Evolutionary conservation across 2,113 vertebrate genomes (phyloP).

Genomic region (Brachypodius melanocephalos): DNA sequence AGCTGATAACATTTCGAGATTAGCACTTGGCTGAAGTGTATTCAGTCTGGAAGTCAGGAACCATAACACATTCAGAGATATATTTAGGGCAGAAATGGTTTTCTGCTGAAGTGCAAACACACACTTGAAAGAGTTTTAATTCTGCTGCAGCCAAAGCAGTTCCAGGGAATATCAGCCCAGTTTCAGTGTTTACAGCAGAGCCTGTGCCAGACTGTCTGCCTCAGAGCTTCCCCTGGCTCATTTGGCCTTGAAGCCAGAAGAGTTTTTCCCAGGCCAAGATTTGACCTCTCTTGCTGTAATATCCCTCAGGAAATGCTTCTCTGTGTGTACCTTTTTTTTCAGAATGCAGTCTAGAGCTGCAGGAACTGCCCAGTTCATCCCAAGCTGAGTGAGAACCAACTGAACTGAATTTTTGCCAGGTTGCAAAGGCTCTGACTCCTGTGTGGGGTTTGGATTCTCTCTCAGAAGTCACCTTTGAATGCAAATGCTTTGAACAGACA

Average conservation of each 20-base stretch:
- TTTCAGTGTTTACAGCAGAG: neutral
- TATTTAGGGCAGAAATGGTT: neutral
- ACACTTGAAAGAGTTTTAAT: neutral
- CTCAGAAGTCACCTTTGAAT: neutral
- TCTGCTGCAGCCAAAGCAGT: neutral
- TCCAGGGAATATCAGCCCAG: neutral
- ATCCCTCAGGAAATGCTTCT: neutral
- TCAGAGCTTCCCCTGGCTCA: neutral
- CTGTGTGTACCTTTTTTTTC: fast-evolving
- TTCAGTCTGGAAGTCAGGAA: neutral
- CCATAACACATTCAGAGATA: neutral
- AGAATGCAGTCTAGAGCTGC: neutral
- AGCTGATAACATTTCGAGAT: neutral
- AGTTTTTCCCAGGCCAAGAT: neutral
- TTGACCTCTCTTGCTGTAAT: neutral
- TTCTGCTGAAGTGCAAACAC: neutral
- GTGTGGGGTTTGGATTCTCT: neutral
- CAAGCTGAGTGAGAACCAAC: fast-evolving
- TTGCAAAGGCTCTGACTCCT: neutral
- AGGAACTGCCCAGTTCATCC: neutral
- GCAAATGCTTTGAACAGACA: neutral
- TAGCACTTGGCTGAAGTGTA: neutral
- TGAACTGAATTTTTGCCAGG: fast-evolving
- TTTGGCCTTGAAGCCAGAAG: neutral
- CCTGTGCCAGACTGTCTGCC: neutral